Evolutionary conservation across 1,140 invertebrate genomes (phyloP), one percentile per base, ranked within the genome.

Genomic region (Thalassaphorura encarpata): DNA sequence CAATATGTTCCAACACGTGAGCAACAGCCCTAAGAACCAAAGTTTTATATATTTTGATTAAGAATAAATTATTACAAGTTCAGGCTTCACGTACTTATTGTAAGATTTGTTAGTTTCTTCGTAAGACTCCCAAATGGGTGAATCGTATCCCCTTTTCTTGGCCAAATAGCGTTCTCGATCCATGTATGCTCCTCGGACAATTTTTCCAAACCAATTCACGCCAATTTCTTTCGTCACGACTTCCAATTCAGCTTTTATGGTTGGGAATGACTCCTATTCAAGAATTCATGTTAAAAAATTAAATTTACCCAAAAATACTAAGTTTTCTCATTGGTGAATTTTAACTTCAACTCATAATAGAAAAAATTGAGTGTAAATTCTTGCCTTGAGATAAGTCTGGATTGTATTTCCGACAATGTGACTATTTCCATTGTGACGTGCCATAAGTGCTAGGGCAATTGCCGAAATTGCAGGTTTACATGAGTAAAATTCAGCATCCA

Each of bases 131-230:
- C 68, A 67, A 31, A 69, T 62, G 1, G 69, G 68, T 45, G 67
- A 66, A 0, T 57, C 52, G 18, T 48, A 46, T 1, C 59, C 58
- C 13, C 52, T 21, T 47, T 58, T 29, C 11, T n/a, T 2, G 2
- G 69, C 68, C n/a, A 62, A 18, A 42, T 54, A 29, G 3, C 54
- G 0, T 51, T 66, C 62, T 21, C 64, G 54, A 23, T 81, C 78
- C 58, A 73, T 64, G 64, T 73, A 73, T 3, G 72, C 72, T 23
- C 72, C 72, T 19, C 72, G 62, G 0, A 73, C 72, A 21, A 73
- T 55, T 64, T 73, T 73, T 5, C 62, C 69, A 19, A 67, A 70
- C 63, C 71, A 72, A 48, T 66, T 67, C 13, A 68, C 63, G 18
- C 64, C 64, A 15, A 71, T 58, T 15, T 43, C 23, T 28, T 62